phyloP scores from a whole-genome alignment of 1,140 invertebrate species.

The Drosophila willistoni region DNA sequence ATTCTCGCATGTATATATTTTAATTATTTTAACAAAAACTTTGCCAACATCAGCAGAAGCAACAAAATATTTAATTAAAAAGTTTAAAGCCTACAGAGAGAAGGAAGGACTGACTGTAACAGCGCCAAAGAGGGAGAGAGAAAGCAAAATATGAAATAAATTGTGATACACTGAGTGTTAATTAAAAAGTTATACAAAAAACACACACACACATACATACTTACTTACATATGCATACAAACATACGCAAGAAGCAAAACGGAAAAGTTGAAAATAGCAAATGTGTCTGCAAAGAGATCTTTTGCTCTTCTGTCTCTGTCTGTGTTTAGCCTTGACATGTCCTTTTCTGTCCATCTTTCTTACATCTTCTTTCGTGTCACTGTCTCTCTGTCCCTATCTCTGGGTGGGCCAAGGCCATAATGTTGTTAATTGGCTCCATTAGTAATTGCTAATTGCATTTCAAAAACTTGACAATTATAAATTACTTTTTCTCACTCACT shows the following conservation, averaged over 20 bases:
- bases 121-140: neutral
- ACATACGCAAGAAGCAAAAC: neutral
- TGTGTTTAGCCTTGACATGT: conserved; percentile 31
- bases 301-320: neutral
- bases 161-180: conserved; percentile 5
- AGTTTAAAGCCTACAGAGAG: conserved; percentile 13
- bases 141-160: conserved; percentile 8
- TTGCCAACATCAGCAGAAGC: conserved; percentile 7
- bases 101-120: neutral
- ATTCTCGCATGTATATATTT: conserved; percentile 1
- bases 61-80: conserved; percentile 15
- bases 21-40: conserved; percentile 15
- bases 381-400: neutral
- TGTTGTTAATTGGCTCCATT: conserved; percentile 64
- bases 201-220: neutral
- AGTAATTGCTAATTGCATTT: conserved; percentile 75
- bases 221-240: neutral
- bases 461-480: conserved; percentile 74
- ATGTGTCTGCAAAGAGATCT: conserved; percentile 9
- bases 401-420: conserved; percentile 28
- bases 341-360: conserved; percentile 21
- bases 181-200: conserved; percentile 12
- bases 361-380: neutral
- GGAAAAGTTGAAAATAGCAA: conserved; percentile 5
- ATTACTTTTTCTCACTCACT: conserved; percentile 54